These are phyloP conservation scores for Eutolmus rufibarbis DNA, from an alignment of 2,888 invertebrate genomes.

Conservation along the genomic window DNA sequence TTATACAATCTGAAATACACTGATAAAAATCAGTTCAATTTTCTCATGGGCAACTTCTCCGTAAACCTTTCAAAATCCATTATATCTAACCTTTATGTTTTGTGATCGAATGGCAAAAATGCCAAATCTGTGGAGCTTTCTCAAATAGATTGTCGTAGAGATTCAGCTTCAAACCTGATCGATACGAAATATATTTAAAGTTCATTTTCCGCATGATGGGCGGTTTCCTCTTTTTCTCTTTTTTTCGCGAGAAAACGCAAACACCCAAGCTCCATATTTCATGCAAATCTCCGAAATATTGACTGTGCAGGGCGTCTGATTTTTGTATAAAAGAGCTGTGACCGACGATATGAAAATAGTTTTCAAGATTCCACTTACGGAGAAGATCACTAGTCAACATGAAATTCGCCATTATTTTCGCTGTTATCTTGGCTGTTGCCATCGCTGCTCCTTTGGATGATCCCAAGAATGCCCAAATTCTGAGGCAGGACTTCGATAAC, in stretches of 20 bases:
- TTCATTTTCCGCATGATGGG: background rate
- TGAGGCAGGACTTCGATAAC: slow-evolving; percentile 61
- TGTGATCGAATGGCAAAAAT: background rate
- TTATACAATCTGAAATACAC: background rate
- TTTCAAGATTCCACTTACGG: slow-evolving; percentile 47
- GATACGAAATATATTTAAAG: background rate
- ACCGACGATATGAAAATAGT: background rate
- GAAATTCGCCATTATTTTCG: slow-evolving; percentile 52
- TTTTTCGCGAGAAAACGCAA: background rate
- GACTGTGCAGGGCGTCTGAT: background rate
- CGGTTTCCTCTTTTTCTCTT: background rate
- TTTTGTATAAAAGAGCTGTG: background rate
- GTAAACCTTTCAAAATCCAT: background rate
- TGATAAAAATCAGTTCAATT: background rate
- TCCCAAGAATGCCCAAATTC: slow-evolving; percentile 46
- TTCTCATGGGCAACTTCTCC: background rate
- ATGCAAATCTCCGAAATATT: background rate
- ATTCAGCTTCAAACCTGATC: background rate
- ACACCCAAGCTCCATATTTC: background rate
- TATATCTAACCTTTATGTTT: background rate
- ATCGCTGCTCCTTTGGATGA: slow-evolving; percentile 40
- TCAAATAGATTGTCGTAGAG: background rate
- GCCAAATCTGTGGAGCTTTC: background rate
- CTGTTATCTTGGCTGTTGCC: slow-evolving; percentile 48
- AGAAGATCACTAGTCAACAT: slow-evolving; percentile 53